Evolutionary conservation across 2,888 invertebrate genomes (phyloP), one percentile per base, ranked within the genome.

Genomic region (Meloe dianella): DNA sequence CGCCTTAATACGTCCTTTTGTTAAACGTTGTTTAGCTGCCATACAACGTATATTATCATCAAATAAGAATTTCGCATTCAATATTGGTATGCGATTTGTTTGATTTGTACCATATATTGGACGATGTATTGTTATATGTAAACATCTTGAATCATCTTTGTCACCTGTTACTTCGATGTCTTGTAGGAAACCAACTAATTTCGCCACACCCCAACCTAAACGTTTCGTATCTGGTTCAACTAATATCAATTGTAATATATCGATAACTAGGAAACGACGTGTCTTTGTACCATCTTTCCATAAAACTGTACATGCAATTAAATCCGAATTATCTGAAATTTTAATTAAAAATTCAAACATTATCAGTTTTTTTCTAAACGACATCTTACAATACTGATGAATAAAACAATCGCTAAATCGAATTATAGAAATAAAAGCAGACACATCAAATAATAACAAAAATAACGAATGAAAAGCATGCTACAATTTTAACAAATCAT

Each of bases 11-110:
- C 96, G 89, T 30, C 97, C 97, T 89, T 94, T 91, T 1, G 90
- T 90, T 7, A 91, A 84, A 51, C 91, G 83, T 83, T 98, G 98
- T 80, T 98, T 98, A 27, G 98, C 98, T 20, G 98, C 98, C 97
- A 98, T 97, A 80, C 98, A 98, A 32, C 98, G 89, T 74, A 99
- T 99, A 81, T 98, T 98, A 85, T 99, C 99, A 81, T 99, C 98
- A 82, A 99, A 99, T 68, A 98, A 90, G 84, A 99, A 98, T 84
- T 94, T 96, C 10, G 96, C 95, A 4, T 93, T 90, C 9, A 97
- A 84, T n/a, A 96, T 83, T 0, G 95, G 93, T 0, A 92, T 89
- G 59, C 92, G 86, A 64, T 92, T 91, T 27, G 90, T 85, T 0
- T n/a, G n/a, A 90, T 12, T 88, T n/a, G 82, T 80, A 67, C 86